Evolutionary conservation across 2,797 vertebrate species (phyloP), one percentile per base, ranked within the genome.

Genomic region (Hephaestus fuliginosus): DNA sequence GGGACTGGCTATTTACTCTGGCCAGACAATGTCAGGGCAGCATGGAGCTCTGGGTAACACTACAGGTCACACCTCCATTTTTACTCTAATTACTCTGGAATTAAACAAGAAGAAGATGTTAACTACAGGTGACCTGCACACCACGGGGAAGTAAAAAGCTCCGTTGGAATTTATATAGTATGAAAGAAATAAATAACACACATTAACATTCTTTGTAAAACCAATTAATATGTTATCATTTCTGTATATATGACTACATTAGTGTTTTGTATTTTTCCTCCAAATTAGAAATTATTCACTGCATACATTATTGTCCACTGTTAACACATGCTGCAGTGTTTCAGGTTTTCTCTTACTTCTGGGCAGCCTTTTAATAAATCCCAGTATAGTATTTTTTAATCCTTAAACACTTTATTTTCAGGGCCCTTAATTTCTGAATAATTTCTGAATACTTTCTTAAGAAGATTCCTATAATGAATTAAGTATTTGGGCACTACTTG

Each of bases 1-100:
- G 84, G 94, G 92, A 94, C 93, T 93, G 84, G 86, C 70, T 94
- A 91, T 95, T 95, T 94, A 91, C 93, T 93, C 46, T 65, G 70
- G 82, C 73, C 66, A 70, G 60, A 71, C 70, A 77, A 52, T 74
- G 56, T 78, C 65, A 64, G 70, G 56, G 43, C 53, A 74, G 62
- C 65, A 43, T 53, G 53, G 56, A 70, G 69, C 58, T 55, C 43
- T 52, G 68, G 64, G 66, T 80, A 83, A 48, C 67, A 51, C 28
- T 36, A 10, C 39, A 68, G 70, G 73, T 76, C 81, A 79, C 74
- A 46, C n/a, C 64, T 70, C 52, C n/a, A 58, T 61, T 80, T 79
- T 69, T 49, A 41, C 55, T 73, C 64, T 84, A 84, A 90, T 90
- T 83, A 84, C 62, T 63, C 30, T 60, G 30, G 43, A 85, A 80